These are phyloP conservation scores for Heliconius hewitsoni DNA, from an alignment of 1,140 invertebrate genomes.

Conservation along the genomic window DNA sequence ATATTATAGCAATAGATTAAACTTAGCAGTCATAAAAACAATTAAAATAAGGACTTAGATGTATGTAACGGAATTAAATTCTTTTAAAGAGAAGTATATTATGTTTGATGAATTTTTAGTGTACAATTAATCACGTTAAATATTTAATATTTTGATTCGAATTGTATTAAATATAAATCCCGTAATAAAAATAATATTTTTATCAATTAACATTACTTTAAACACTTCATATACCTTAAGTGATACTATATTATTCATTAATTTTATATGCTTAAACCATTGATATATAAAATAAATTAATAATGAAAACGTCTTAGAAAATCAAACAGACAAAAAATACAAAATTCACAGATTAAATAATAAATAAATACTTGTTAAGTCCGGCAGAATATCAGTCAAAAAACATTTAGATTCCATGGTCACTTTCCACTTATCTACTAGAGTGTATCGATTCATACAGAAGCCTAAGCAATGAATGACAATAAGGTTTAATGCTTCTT, in stretches of 20 bases:
- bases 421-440: background rate
- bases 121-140: too few species aligned
- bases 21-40: background rate
- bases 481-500: background rate
- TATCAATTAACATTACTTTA: too few species aligned
- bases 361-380: conserved; percentile 27
- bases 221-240: too few species aligned
- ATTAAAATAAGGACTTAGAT: background rate
- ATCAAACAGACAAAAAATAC: background rate
- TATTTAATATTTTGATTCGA: too few species aligned
- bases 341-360: background rate
- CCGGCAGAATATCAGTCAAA: conserved; percentile 28
- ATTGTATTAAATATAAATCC: too few species aligned
- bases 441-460: conserved; percentile 10
- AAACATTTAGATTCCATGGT: conserved; percentile 36
- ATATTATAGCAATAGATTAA: too few species aligned
- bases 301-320: too few species aligned
- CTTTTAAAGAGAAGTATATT: too few species aligned
- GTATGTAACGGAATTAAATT: background rate
- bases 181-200: too few species aligned
- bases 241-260: too few species aligned
- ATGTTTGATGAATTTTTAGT: too few species aligned
- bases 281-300: too few species aligned
- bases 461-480: conserved; percentile 16
- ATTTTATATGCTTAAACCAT: background rate